Evolutionary conservation across 2,888 invertebrate species (phyloP), one percentile per base, ranked within the genome.

Genomic region (Sialis fuliginosa): DNA sequence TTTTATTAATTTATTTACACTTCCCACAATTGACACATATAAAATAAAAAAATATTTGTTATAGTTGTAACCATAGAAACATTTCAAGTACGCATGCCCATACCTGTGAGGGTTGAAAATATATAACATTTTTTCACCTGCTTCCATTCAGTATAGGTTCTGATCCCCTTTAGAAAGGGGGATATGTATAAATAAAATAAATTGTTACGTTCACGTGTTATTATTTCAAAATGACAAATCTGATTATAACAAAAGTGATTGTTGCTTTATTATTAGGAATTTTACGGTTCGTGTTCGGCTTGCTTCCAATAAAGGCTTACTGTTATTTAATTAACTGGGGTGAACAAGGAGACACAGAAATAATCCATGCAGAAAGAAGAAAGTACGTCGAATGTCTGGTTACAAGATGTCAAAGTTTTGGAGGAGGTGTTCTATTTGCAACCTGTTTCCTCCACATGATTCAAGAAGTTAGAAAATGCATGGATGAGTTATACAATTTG

Each of bases 391-490:
- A 57, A 12, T 61, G 61, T 50, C 56, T 55, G 37, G 54, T 66
- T 39, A 63, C 62, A 13, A 51, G 64, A 44, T 60, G 69, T 45
- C 66, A 66, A 52, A 62, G 69, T 41, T 71, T 74, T 52, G 72
- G 73, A 13, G 72, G 72, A 6, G 74, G 74, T 6, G 71, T 73
- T 4, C 58, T 74, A n/a, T 63, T 74, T 47, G 71, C 72, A 33
- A 73, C 73, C 2, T 70, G 71, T 49, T 71, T 74, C 53, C 60
- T 71, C n/a, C 73, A 74, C 55, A 69, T 74, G 67, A 66, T 73
- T 54, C 69, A 72, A 2, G 72, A 72, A 56, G 69, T 71, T 2
- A 62, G 68, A 47, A 62, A 64, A 43, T 62, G 65, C 6, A 59
- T 70, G 48, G 60, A 63, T 40, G 56, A 58, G 33, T 52, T 65